Conservation (phyloP, 30 jellyfish, hydroid and myxozoan species). For the Hydractinia echinata region DNA sequence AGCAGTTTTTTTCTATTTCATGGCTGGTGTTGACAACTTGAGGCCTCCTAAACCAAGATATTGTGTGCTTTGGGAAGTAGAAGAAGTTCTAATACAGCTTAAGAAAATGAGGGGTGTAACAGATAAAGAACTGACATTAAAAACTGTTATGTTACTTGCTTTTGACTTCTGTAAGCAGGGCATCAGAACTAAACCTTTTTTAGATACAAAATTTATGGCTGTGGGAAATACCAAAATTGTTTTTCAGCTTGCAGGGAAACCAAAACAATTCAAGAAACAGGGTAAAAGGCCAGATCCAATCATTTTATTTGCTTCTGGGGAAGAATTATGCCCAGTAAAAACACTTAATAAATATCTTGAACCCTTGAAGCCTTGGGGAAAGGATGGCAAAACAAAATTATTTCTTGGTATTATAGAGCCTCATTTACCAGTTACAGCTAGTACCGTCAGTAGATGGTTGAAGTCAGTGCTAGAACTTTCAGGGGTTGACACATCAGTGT, state of each 20-base stretch:
- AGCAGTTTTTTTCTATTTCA: background rate
- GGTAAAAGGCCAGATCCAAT: background rate
- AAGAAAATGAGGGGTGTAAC: background rate
- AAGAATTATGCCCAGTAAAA: background rate
- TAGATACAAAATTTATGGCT: background rate
- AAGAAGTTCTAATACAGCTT: background rate
- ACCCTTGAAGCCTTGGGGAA: no score
- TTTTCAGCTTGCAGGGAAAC: background rate
- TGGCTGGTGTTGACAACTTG: conserved; percentile 8
- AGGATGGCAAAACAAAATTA: no score
- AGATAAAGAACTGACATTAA: background rate
- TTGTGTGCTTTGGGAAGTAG: background rate
- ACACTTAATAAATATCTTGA: background rate
- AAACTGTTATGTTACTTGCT: background rate
- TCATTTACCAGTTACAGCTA: no score
- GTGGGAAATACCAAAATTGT: background rate
- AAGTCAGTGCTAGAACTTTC: no score
- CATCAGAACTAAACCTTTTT: background rate
- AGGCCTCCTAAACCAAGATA: background rate
- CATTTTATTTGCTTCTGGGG: background rate
- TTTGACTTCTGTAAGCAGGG: background rate
- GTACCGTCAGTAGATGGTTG: no score
- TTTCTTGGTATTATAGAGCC: no score
- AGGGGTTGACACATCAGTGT: no score
- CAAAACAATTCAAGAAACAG: background rate